These are phyloP conservation scores for Hedya salicella DNA, from an alignment of 2,888 invertebrate genomes.

Conservation along the genomic window DNA sequence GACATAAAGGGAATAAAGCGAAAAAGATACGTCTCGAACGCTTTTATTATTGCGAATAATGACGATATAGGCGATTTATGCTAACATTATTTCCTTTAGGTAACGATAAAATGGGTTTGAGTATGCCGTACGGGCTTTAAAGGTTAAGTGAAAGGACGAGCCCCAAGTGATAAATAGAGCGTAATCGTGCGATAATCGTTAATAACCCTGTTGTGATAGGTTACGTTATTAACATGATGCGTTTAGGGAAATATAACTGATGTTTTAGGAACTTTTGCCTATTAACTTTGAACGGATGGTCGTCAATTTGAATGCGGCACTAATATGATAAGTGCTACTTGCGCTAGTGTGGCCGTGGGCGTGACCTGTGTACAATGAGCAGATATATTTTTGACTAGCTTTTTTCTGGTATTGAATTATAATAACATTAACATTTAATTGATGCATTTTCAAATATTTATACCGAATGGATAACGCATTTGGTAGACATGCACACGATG, in stretches of 20 bases:
- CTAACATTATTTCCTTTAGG: constrained; percentile 31
- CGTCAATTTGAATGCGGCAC: too few species aligned
- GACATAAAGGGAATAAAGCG: constrained; percentile 43
- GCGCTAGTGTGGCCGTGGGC: too few species aligned
- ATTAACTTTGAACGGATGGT: too few species aligned
- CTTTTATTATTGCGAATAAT: constrained; percentile 27
- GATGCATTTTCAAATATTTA: too few species aligned
- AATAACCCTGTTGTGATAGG: constrained; percentile 20
- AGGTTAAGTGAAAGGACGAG: constrained; percentile 31
- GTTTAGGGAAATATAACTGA: neutral
- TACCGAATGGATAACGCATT: too few species aligned
- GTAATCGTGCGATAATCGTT: constrained; percentile 20
- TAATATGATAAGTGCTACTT: too few species aligned
- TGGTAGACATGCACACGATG: neutral
- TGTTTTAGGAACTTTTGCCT: too few species aligned
- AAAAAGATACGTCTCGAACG: constrained; percentile 37
- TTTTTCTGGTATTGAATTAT: too few species aligned
- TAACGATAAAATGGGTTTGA: constrained; percentile 29
- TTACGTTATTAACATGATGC: neutral
- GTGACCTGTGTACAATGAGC: too few species aligned
- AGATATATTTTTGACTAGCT: too few species aligned
- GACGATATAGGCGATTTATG: constrained; percentile 33
- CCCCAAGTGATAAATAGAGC: constrained; percentile 18
- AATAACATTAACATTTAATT: too few species aligned
- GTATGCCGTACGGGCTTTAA: constrained; percentile 16